phyloP scores from a whole-genome alignment of 2,797 vertebrate genomes.

The Salarias fasciatus region DNA sequence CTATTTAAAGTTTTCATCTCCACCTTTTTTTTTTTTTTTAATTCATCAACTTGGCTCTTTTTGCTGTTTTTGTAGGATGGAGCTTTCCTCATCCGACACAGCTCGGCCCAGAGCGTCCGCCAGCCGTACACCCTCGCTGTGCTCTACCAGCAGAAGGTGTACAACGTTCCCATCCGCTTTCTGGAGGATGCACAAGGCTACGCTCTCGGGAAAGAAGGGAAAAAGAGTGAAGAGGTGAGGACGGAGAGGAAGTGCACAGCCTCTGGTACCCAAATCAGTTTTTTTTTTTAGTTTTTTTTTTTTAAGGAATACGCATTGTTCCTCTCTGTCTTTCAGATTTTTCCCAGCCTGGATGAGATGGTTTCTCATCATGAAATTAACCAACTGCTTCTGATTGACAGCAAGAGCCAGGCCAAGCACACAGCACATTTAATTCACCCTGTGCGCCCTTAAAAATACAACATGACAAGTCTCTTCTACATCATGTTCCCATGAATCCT shows the following conservation, averaged over 20 bases:
- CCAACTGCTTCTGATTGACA: constrained; percentile 83
- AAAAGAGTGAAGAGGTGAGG: constrained; percentile 82
- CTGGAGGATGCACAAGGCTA: constrained; percentile 71
- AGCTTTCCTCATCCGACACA: constrained; percentile 81
- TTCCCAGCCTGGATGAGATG: constrained; percentile 80
- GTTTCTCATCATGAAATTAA: constrained; percentile 81
- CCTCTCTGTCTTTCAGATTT: constrained; percentile 66
- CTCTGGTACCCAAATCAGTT: not conserved
- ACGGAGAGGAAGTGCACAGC: not conserved
- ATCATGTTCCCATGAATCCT: not conserved
- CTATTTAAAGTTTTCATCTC: too few species aligned
- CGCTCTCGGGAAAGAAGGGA: constrained; percentile 83
- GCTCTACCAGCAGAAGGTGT: constrained; percentile 81
- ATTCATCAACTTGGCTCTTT: not conserved
- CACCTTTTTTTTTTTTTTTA: not conserved
- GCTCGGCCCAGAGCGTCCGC: constrained; percentile 71
- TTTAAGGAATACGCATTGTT: not conserved
- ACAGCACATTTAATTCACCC: constrained; percentile 76
- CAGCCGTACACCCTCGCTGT: constrained; percentile 84
- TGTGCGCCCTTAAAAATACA: constrained; percentile 55
- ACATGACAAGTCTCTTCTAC: not conserved
- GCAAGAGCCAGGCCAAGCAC: constrained; percentile 83
- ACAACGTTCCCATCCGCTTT: constrained; percentile 83
- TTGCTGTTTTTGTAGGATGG: constrained; percentile 76
- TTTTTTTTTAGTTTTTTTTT: constrained; percentile 5